Conservation (phyloP, 2,797 vertebrate genomes). For the Emydoidea blandingii region DNA sequence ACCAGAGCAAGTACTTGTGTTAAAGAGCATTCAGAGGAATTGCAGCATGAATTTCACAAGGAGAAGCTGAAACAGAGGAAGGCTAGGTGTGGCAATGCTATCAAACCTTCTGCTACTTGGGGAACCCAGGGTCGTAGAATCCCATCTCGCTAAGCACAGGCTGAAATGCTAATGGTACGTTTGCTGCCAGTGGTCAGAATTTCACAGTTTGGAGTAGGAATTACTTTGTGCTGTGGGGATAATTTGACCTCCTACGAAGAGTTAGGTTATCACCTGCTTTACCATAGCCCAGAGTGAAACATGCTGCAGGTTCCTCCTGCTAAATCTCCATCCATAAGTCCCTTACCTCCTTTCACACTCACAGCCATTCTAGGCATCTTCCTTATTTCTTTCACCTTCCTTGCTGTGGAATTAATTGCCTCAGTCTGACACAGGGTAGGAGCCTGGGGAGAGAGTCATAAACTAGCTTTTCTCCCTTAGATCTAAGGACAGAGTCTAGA, state of each 20-base stretch:
- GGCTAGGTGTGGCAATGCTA: too few relatives aligned
- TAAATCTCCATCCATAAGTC: background rate
- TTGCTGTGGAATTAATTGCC: background rate
- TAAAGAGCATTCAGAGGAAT: background rate
- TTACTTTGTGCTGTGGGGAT: background rate
- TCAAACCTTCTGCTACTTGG: too few relatives aligned
- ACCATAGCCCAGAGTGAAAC: background rate
- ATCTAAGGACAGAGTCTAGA: background rate
- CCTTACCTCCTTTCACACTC: background rate
- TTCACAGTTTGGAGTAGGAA: background rate
- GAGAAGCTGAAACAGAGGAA: too few relatives aligned
- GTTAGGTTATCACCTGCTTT: background rate
- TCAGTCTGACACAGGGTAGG: background rate
- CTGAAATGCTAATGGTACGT: background rate
- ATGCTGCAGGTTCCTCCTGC: background rate
- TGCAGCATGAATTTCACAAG: background rate
- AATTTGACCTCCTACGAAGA: background rate
- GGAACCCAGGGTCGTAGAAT: too few relatives aligned
- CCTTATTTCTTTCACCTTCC: background rate
- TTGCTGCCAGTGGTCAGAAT: background rate
- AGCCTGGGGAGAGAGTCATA: background rate
- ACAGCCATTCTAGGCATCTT: fast-evolving
- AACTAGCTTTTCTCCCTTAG: background rate
- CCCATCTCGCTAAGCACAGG: background rate
- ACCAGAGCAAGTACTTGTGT: background rate